These are phyloP conservation scores for Uria lomvia DNA, from an alignment of 2,113 vertebrate genomes.

Conservation along the genomic window DNA sequence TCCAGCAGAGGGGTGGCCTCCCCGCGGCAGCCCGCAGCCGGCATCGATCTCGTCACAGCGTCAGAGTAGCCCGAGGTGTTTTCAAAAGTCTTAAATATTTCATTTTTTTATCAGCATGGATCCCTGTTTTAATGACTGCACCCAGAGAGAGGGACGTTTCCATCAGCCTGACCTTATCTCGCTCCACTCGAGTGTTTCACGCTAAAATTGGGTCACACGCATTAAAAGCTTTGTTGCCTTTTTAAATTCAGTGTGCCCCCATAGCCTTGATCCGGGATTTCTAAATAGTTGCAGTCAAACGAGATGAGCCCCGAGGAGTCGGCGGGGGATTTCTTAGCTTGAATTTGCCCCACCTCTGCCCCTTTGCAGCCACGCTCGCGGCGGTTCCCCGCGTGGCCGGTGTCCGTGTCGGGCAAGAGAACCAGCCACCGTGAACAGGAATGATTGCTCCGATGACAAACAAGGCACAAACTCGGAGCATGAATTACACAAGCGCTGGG, in stretches of 20 bases:
- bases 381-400: not conserved
- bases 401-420: not conserved
- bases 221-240: not conserved
- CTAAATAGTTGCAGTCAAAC: not conserved
- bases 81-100: not conserved
- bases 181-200: not conserved
- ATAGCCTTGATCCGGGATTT: not conserved
- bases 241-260: not conserved
- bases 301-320: not conserved
- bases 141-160: not conserved
- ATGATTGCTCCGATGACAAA: not conserved
- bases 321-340: not conserved
- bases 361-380: fast-evolving
- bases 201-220: not conserved
- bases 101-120: not conserved
- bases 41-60: not conserved
- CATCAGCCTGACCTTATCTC: not conserved
- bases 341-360: not conserved
- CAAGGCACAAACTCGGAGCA: not conserved
- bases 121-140: not conserved
- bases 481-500: not conserved
- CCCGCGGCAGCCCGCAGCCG: not conserved
- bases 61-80: not conserved
- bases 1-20: not conserved
- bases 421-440: not conserved